Evolutionary conservation across 2,113 vertebrate species (phyloP).

Genomic region (Dipodomys ordii): DNA sequence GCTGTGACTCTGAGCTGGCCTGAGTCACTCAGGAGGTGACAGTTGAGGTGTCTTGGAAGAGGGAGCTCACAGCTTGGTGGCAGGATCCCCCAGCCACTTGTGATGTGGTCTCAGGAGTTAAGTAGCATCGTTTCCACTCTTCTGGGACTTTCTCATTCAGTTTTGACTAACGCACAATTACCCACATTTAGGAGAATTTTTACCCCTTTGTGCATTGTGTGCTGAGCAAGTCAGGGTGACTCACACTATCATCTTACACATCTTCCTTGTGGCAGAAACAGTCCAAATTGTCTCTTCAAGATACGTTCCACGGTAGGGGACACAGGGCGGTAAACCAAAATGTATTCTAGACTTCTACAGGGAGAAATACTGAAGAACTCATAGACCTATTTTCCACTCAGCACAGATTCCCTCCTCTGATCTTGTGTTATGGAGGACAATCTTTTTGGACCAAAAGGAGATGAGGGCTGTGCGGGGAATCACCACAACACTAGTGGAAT

Average conservation of each 20-base stretch:
- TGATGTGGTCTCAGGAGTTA: not conserved
- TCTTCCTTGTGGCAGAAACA: not conserved
- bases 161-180: not conserved
- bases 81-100: not conserved
- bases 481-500: not conserved
- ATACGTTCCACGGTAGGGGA: not conserved
- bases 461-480: not conserved
- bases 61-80: accelerated
- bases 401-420: not conserved
- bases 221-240: too few species aligned
- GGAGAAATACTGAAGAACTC: not conserved
- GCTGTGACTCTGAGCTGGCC: not conserved
- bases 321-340: too few species aligned
- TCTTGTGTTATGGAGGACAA: not conserved
- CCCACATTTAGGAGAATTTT: not conserved
- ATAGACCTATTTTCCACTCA: not conserved
- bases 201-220: accelerated
- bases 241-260: not conserved
- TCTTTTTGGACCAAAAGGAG: not conserved
- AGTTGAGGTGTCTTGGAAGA: too few species aligned
- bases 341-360: not conserved
- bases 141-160: accelerated
- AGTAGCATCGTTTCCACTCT: not conserved
- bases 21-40: not conserved
- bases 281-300: not conserved